Percentiles rank a stretch among this genome's conserved stretches.
Evolutionary conservation across 1,140 invertebrate species (phyloP).

Genomic region (Leptoteleia sp.): DNA sequence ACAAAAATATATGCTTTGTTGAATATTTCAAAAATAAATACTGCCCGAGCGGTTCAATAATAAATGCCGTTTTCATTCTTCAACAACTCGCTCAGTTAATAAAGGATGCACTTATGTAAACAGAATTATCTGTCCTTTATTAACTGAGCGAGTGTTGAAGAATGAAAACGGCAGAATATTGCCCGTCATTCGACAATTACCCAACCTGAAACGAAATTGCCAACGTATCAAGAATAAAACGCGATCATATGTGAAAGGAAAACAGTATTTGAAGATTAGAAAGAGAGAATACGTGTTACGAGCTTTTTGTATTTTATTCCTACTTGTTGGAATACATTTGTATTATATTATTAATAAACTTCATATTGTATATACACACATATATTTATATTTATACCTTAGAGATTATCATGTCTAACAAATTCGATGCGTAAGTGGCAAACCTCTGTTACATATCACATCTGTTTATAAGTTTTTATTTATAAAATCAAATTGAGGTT

Average conservation of each 20-base stretch:
- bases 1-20: too few species aligned
- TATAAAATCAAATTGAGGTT: constrained; percentile 39
- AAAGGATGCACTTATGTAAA: too few species aligned
- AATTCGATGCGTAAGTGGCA: constrained; percentile 84
- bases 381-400: constrained; percentile 70
- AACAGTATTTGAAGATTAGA: constrained; percentile 63
- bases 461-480: constrained; percentile 58
- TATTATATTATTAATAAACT: constrained; percentile 71
- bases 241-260: constrained; percentile 63
- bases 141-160: too few species aligned
- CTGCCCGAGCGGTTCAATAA: too few species aligned
- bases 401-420: constrained; percentile 83
- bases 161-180: too few species aligned
- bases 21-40: too few species aligned
- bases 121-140: too few species aligned
- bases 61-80: too few species aligned
- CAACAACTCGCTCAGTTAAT: too few species aligned
- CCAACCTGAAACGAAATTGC: too few species aligned
- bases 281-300: constrained; percentile 51
- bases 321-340: constrained; percentile 69
- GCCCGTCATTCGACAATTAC: too few species aligned
- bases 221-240: constrained; percentile 22
- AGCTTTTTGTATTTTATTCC: constrained; percentile 72
- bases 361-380: constrained; percentile 51
- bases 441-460: constrained; percentile 21